A percentile compares a stretch with the other conserved stretches of the same genome.
phyloP scores from a whole-genome alignment of 1,140 invertebrate genomes.

The Drosophila kepulauana region DNA sequence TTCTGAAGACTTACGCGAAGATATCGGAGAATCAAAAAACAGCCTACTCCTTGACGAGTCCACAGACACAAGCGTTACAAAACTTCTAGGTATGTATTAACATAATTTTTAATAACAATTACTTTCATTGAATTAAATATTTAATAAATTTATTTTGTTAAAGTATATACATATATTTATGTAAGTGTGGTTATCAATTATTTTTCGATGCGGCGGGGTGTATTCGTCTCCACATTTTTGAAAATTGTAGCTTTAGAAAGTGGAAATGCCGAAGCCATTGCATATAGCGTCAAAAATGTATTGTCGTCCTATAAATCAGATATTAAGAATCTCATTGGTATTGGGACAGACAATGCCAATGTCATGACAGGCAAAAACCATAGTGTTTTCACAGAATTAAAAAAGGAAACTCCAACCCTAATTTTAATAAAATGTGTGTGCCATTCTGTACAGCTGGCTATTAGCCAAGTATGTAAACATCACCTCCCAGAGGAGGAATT shows the following conservation, averaged over 20 bases:
- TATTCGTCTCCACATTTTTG: not conserved
- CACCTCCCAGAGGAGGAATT: not conserved
- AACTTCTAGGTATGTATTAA: not conserved
- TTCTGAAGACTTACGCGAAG: not conserved
- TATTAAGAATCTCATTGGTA: not conserved
- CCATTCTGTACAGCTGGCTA: not conserved
- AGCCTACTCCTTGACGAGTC: not conserved
- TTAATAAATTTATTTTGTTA: not conserved
- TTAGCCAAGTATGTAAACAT: not conserved
- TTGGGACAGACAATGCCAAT: constrained; percentile 3
- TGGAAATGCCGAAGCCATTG: not conserved
- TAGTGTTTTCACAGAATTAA: not conserved
- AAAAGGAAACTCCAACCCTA: not conserved
- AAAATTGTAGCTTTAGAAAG: not conserved
- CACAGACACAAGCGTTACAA: not conserved
- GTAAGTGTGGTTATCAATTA: not conserved
- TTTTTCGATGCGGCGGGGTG: not conserved
- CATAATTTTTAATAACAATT: not conserved
- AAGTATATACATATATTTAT: not conserved
- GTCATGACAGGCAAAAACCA: not conserved
- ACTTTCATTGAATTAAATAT: not conserved
- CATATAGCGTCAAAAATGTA: not conserved
- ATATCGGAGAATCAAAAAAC: not conserved
- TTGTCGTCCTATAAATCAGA: not conserved
- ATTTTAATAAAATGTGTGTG: not conserved